Conservation (phyloP, 2,113 vertebrate species). For the Hyla sarda region DNA sequence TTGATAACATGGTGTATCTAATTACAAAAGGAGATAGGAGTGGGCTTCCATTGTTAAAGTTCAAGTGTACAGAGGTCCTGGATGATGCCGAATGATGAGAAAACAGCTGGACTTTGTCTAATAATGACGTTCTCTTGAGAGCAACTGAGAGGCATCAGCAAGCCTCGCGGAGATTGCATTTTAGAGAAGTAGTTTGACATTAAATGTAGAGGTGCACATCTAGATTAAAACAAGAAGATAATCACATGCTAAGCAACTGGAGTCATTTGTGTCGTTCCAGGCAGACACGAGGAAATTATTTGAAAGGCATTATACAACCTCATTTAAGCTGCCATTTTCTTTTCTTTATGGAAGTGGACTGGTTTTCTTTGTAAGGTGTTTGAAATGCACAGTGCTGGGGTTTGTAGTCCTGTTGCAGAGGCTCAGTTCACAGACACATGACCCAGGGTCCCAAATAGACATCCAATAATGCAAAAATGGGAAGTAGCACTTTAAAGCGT, state of each 20-base stretch:
- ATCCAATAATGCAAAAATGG: too few relatives aligned
- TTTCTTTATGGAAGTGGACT: not conserved
- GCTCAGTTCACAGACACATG: too few relatives aligned
- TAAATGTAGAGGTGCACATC: slow-evolving; percentile 52
- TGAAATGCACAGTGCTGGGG: too few relatives aligned
- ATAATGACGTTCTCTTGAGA: slow-evolving; percentile 48
- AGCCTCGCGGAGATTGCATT: slow-evolving; percentile 49
- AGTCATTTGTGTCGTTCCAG: slow-evolving; percentile 27
- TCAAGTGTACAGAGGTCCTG: slow-evolving; percentile 55
- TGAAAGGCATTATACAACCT: slow-evolving; percentile 11
- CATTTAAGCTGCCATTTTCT: not conserved
- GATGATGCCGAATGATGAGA: slow-evolving; percentile 43
- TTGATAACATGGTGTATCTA: slow-evolving; percentile 54
- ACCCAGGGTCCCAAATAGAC: too few relatives aligned
- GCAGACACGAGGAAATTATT: slow-evolving; percentile 1
- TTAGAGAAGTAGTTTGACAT: slow-evolving; percentile 56
- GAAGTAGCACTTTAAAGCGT: too few relatives aligned
- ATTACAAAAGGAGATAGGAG: slow-evolving; percentile 53
- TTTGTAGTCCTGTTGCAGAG: too few relatives aligned
- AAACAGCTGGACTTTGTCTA: slow-evolving; percentile 58
- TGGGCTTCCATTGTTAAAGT: slow-evolving; percentile 56
- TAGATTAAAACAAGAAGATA: slow-evolving; percentile 50
- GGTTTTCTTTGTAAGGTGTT: not conserved
- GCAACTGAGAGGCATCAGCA: slow-evolving; percentile 51
- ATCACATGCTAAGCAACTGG: slow-evolving; percentile 40